Base-by-base conservation (phyloP, 53 echinoderm and acorn worm genomes). In the Echinarachnius parma region DNA sequence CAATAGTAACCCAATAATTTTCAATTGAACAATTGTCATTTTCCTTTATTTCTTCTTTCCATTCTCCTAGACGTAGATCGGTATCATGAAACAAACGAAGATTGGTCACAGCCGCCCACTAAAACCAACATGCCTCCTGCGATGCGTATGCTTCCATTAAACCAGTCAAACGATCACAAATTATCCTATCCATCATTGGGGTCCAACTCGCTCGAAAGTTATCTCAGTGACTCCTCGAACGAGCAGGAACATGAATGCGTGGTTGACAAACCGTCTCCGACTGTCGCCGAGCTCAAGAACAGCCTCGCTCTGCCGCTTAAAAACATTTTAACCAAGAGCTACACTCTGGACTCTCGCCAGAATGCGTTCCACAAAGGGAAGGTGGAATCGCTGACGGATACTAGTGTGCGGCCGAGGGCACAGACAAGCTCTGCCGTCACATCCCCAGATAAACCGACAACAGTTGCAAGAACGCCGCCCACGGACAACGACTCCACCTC, bases 291-390 rank as follows among this genome's bases (percentile, higher is more conserved):
- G 16, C 54, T 70, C n/a, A 52, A 53, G 53, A 34, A 70, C 24
- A 53, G 36, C 31, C 32, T 70, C 3, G 70, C 34, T 11, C 50
- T 70, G 24, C 70, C 70, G 14, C 70, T 70, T 4, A 70, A 70
- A 34, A 70, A 34, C 15, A 54, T 39, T 24, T 70, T 53, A 34
- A 24, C 52, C 4, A 52, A 25, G 18, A 53, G 53, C 39, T 24
- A 31, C 14, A 70, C 70, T 3, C 33, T 70, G 13, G 70, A 70
- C 32, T 19, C 4, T 48, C 66, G 66, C 30, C n/a, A 18, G 9
- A 11, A n/a, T 30, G 20, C 16, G 20, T 4, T 16, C 15, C 4
- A 1, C 13, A 26, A 31, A 21, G 30, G 29, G 2, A 4, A 19
- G 4, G 28, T 1, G 3, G 15, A 48, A 14, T 19, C 31, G 4